Evolutionary conservation across 2,113 vertebrate genomes (phyloP).

Genomic region (Pollimyrus isidori): DNA sequence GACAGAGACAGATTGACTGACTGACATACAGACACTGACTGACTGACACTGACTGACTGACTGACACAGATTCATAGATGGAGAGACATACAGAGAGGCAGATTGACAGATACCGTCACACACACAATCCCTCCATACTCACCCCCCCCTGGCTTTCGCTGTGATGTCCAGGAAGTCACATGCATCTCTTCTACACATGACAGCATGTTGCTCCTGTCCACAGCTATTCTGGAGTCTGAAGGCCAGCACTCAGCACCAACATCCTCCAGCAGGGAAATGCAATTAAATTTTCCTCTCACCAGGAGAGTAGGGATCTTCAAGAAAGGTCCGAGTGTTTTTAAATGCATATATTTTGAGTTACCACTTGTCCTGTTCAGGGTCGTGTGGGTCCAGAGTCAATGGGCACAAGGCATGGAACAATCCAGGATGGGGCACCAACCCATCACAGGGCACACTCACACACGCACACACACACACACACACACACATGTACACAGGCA

Average conservation of each 20-base stretch:
- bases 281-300: neutral
- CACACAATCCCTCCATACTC: neutral
- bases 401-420: neutral
- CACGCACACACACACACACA: too few relatives aligned
- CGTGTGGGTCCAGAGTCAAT: neutral
- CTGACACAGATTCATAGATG: too few relatives aligned
- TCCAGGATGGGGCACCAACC: neutral
- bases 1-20: neutral
- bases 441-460: too few relatives aligned
- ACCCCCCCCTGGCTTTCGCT: neutral
- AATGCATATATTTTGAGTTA: neutral
- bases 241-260: neutral
- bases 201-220: neutral
- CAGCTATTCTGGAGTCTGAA: neutral
- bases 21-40: too few relatives aligned
- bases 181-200: neutral
- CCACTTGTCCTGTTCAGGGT: too few relatives aligned
- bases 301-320: neutral
- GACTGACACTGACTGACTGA: too few relatives aligned
- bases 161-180: neutral
- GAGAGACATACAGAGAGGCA: neutral
- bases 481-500: too few relatives aligned
- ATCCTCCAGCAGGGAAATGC: neutral
- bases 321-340: neutral
- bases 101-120: neutral